Evolutionary conservation across 2,888 invertebrate species (phyloP).

Genomic region (Zhengitettix transpicula): DNA sequence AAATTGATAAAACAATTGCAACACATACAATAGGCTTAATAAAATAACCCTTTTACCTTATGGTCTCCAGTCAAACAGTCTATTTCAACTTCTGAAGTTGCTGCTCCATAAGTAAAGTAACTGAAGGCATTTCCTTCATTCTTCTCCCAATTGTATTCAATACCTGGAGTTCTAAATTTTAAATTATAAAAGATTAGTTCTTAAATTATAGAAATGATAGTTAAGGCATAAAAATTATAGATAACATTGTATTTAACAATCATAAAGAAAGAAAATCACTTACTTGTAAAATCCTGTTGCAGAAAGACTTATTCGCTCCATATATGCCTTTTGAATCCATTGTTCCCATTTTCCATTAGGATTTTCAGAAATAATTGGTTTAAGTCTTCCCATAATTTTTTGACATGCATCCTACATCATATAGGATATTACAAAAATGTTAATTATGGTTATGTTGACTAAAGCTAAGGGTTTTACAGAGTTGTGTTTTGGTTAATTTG

Average conservation of each 20-base stretch:
- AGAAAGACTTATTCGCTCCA: constrained; percentile 60
- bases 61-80: constrained; percentile 92
- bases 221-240: not conserved
- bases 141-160: constrained; percentile 52
- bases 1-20: no score
- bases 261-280: constrained; percentile 5
- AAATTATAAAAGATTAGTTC: not conserved
- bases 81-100: constrained; percentile 78
- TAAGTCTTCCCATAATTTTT: constrained; percentile 50
- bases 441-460: no score
- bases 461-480: no score
- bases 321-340: constrained; percentile 63
- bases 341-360: constrained; percentile 71
- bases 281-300: constrained; percentile 61
- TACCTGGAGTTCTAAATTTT: constrained; percentile 41
- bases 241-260: not conserved
- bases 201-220: not conserved
- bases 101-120: constrained; percentile 77
- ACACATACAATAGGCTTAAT: no score
- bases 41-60: constrained; percentile 29
- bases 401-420: constrained; percentile 54
- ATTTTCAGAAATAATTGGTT: constrained; percentile 54
- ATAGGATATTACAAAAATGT: not conserved
- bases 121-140: constrained; percentile 58
- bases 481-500: no score